Percentiles rank a stretch among this genome's conserved stretches.
phyloP scores from a whole-genome alignment of 2,113 vertebrate genomes.

The Esox niger region DNA sequence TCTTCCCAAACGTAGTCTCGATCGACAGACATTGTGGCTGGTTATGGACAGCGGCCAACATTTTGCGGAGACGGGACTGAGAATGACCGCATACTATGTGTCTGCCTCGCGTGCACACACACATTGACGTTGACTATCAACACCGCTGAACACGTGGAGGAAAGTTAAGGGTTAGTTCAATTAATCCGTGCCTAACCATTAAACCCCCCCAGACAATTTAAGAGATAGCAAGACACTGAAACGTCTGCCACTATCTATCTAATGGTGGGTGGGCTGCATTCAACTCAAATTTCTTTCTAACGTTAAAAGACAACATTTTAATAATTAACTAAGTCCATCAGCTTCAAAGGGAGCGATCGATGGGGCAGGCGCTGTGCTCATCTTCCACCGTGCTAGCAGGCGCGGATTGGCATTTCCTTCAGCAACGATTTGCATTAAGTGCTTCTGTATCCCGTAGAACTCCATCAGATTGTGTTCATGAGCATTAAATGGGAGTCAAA shows the following conservation, averaged over 20 bases:
- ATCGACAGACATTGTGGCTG: too few relatives aligned
- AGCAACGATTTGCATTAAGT: constrained; percentile 35
- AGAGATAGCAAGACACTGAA: too few relatives aligned
- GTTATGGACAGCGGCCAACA: too few relatives aligned
- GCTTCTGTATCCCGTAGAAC: constrained; percentile 8
- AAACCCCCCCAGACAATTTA: constrained; percentile 21
- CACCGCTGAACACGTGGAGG: constrained; percentile 5
- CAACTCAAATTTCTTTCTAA: constrained; percentile 57
- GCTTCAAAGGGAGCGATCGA: constrained; percentile 58
- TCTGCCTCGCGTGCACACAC: too few relatives aligned
- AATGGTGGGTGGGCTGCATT: constrained; percentile 41
- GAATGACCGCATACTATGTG: too few relatives aligned
- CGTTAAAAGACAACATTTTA: constrained; percentile 59
- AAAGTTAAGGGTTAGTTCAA: constrained; percentile 47
- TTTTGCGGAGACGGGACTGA: too few relatives aligned
- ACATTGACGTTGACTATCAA: too few relatives aligned
- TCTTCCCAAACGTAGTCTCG: too few relatives aligned
- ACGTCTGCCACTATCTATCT: too few relatives aligned
- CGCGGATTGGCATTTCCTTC: constrained; percentile 31
- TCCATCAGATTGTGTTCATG: neutral
- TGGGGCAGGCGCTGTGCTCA: constrained; percentile 34
- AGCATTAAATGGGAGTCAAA: constrained; percentile 38
- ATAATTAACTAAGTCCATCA: constrained; percentile 66
- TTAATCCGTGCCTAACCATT: constrained; percentile 39
- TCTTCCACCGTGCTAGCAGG: constrained; percentile 33